Evolutionary conservation across 2,797 vertebrate species (phyloP), one percentile per base, ranked within the genome.

Genomic region (Propithecus perrieri): DNA sequence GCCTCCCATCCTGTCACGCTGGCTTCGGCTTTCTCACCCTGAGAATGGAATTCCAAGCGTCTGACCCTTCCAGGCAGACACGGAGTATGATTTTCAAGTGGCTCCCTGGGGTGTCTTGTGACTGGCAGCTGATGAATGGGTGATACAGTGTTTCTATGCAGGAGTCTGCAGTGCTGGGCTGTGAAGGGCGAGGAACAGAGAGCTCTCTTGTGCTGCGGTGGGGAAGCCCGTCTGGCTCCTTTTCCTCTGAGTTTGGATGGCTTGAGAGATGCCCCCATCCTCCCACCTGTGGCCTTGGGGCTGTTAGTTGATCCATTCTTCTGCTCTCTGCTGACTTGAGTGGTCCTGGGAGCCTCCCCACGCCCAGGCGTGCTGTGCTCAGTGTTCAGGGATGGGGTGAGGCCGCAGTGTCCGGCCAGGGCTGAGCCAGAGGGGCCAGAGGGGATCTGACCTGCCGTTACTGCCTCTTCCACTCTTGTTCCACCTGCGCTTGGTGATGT

Each of bases 41-140:
- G 69, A 48, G 79, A 95, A 65, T 88, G 89, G 94, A 97, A 96
- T 96, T 88, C 65, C 55, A 50, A 95, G 63, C 18, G 3, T 84
- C 38, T 69, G 22, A 43, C 69, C 7, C 59, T 84, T 94, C 89
- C 24, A 0, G 22, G 41, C 75, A 33, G 46, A 84, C 24, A 24
- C 35, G 33, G 69, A 79, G 57, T 55, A 5, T 74, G 89, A 69
- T 81, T 95, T 95, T 92, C 89, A 93, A 81, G 74, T 88, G 78
- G 33, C 65, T 91, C 53, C 48, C 41, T 2, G 30, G 35, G 50
- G 69, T 81, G 53, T 76, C 96, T 91, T 87, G 89, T 96, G 97
- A 96, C 85, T 35, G 55, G 86, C 81, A 93, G 53, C 91, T 78
- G 81, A 78, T n/a, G 9, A 78, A 26, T 11, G 53, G 84, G 43